These are phyloP conservation scores for Julus scanicus DNA, from an alignment of 2,888 invertebrate species.

Conservation along the genomic window DNA sequence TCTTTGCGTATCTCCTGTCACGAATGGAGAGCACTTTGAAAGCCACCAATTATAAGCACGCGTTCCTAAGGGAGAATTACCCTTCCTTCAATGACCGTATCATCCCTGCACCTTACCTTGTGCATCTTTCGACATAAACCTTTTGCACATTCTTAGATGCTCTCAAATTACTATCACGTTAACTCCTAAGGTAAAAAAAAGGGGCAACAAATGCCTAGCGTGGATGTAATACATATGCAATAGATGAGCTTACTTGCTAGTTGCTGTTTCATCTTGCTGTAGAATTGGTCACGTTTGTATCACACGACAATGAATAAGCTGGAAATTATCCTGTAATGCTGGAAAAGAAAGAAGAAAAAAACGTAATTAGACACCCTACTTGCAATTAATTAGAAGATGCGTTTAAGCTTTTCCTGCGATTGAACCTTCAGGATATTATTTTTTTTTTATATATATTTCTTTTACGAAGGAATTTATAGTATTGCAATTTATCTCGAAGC, in stretches of 20 bases:
- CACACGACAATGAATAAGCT: conserved; percentile 18
- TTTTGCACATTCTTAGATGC: not conserved
- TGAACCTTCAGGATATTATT: not conserved
- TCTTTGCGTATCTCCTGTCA: conserved; percentile 8
- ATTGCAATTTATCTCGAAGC: not conserved
- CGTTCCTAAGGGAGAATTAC: not conserved
- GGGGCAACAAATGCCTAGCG: not conserved
- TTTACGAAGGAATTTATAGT: not conserved
- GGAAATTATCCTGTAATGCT: conserved; percentile 43
- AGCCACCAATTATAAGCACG: not conserved
- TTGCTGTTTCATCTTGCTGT: conserved; percentile 50
- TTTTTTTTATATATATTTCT: conserved; percentile 2
- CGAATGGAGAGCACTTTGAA: not conserved
- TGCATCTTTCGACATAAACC: not conserved
- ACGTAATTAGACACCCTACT: conserved; percentile 36
- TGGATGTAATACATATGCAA: conserved; percentile 13
- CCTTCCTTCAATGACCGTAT: not conserved
- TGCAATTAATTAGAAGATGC: not conserved
- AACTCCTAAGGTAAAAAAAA: not conserved
- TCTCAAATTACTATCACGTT: not conserved
- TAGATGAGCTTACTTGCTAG: conserved; percentile 49
- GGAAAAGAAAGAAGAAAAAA: not conserved
- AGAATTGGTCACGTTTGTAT: conserved; percentile 13
- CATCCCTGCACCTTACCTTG: not conserved
- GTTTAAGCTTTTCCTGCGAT: not conserved